phyloP scores from a whole-genome alignment of 2,113 vertebrate genomes.

The Macheiramphus alcinus region DNA sequence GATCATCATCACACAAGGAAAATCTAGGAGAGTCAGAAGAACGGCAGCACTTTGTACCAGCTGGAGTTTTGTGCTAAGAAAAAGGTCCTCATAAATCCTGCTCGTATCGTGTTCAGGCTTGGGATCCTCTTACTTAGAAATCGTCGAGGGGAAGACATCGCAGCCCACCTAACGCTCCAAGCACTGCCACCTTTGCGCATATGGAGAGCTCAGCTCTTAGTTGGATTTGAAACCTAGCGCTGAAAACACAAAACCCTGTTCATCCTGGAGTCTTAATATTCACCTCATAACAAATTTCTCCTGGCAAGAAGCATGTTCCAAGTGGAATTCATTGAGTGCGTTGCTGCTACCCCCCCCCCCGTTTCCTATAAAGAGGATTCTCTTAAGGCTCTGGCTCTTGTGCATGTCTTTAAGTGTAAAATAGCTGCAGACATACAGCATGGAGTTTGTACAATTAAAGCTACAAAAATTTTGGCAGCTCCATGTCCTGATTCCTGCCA shows the following conservation, averaged over 20 bases:
- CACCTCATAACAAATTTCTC: neutral
- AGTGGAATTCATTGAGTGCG: neutral
- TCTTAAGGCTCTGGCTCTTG: neutral
- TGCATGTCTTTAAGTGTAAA: neutral
- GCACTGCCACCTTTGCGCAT: rapidly evolving
- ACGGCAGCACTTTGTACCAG: rapidly evolving
- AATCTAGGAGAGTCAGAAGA: neutral
- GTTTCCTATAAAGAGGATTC: neutral
- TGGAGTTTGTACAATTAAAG: neutral
- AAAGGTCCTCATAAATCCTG: neutral
- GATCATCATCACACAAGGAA: neutral
- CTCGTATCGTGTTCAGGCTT: rapidly evolving
- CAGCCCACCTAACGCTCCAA: neutral
- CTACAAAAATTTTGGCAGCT: neutral
- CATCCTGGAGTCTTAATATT: neutral
- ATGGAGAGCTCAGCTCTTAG: neutral
- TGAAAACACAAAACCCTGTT: neutral
- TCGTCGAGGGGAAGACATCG: rapidly evolving
- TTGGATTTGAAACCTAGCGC: neutral
- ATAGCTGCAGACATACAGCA: neutral
- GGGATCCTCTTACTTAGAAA: neutral
- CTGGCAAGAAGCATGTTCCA: neutral
- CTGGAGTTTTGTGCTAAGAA: neutral
- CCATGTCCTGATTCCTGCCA: neutral
- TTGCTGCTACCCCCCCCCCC: neutral